Evolutionary conservation across 2,797 vertebrate genomes (phyloP).

Genomic region (Loriculus beryllinus): DNA sequence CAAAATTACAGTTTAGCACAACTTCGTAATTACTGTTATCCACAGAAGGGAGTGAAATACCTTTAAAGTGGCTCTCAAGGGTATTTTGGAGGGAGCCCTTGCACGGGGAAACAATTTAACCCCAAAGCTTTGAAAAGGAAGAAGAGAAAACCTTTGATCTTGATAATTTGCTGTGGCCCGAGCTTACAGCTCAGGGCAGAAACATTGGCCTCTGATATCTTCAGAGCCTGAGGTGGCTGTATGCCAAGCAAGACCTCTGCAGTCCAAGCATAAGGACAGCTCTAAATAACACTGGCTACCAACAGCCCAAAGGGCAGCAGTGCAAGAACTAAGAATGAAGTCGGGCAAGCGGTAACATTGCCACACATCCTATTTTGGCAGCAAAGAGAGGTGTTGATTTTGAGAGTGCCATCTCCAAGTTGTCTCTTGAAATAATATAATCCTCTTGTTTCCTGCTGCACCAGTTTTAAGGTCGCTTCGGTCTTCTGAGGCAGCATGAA

Average conservation of each 20-base stretch:
- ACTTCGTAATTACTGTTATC: background rate
- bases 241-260: constrained; percentile 30
- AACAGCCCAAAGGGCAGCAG: constrained; percentile 28
- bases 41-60: background rate
- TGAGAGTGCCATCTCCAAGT: constrained; percentile 3
- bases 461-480: constrained; percentile 11
- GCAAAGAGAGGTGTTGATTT: background rate
- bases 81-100: background rate
- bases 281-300: constrained; percentile 48
- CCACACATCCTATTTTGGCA: background rate
- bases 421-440: background rate
- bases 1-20: background rate
- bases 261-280: background rate
- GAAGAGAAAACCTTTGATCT: constrained; percentile 27
- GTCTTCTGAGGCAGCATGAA: constrained; percentile 31
- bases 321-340: background rate
- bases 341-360: background rate
- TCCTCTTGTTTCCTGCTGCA: constrained; percentile 48
- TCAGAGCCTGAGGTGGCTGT: constrained; percentile 28
- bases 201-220: constrained; percentile 11
- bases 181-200: constrained; percentile 16
- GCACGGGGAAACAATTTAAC: background rate
- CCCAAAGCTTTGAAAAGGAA: background rate
- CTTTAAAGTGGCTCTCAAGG: background rate
- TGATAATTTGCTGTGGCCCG: background rate